Percentiles rank a stretch among this genome's conserved stretches.
phyloP scores from a whole-genome alignment of 2,888 invertebrate genomes.

The Leptura quadrifasciata region DNA sequence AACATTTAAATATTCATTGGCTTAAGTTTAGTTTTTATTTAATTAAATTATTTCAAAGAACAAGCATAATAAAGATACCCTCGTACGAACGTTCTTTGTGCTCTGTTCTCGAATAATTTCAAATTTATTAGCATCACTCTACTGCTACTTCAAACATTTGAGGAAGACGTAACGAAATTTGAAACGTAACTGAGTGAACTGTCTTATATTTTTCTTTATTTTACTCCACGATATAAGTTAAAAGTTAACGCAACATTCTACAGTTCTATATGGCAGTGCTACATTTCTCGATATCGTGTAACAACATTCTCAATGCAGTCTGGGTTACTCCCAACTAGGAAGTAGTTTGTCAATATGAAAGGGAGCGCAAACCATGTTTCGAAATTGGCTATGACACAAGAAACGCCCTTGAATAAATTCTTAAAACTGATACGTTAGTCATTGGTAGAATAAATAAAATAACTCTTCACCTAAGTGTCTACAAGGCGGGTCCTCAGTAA shows the following conservation, averaged over 20 bases:
- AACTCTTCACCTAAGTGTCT: constrained; percentile 16
- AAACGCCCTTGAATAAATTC: constrained; percentile 19
- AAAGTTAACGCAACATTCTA: background rate
- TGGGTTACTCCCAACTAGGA: constrained; percentile 33
- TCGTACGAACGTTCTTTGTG: no score
- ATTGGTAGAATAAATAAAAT: constrained; percentile 14
- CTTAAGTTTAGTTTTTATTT: no score
- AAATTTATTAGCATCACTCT: no score
- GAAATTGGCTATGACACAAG: constrained; percentile 1
- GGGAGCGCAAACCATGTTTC: background rate
- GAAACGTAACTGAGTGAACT: no score
- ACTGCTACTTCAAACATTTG: no score
- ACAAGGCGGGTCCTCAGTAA: constrained; percentile 31
- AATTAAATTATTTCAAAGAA: no score
- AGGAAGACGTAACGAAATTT: no score
- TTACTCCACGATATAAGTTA: no score
- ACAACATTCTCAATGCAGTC: background rate
- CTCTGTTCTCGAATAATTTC: no score
- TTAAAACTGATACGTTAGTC: constrained; percentile 3
- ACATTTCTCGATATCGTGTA: background rate
- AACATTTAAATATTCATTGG: no score
- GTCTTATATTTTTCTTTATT: no score
- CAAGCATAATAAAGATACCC: no score
- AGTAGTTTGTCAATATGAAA: constrained; percentile 19
- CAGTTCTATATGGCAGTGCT: background rate